phyloP scores from a whole-genome alignment of 2,797 vertebrate genomes.

The Thalassophryne amazonica region DNA sequence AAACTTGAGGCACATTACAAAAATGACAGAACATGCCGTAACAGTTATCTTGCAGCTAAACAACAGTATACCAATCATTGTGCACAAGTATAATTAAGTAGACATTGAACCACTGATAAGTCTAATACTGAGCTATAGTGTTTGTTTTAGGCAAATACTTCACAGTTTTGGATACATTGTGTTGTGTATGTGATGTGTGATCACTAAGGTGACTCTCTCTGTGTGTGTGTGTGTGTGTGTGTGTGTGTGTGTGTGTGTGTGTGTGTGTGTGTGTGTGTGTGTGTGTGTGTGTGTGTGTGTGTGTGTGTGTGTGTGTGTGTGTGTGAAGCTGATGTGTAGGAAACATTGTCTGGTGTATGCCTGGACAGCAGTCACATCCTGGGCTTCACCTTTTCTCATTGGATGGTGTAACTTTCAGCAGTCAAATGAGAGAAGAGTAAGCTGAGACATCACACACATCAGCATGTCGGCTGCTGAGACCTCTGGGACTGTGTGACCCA shows the following conservation, averaged over 20 bases:
- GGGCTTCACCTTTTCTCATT: conserved; percentile 27
- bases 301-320: conserved; percentile 28
- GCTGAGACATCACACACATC: conserved; percentile 26
- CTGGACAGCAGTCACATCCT: conserved; percentile 33
- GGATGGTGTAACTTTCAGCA: conserved; percentile 60
- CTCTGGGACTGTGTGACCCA: not conserved
- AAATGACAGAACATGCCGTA: no score
- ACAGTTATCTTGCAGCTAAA: no score
- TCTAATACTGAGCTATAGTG: not conserved
- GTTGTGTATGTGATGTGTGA: conserved; percentile 16
- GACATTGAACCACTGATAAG: not conserved
- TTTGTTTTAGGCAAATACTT: not conserved
- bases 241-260: conserved; percentile 35
- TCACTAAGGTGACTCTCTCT: conserved; percentile 35
- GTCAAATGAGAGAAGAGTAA: conserved; percentile 35
- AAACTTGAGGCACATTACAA: no score
- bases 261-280: conserved; percentile 18
- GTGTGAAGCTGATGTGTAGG: no score
- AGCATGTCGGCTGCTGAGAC: conserved; percentile 7
- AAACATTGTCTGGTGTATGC: conserved; percentile 52
- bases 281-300: conserved; percentile 39
- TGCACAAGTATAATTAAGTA: not conserved
- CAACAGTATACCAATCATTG: no score
- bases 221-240: conserved; percentile 33
- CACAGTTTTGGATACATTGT: not conserved